Evolutionary conservation across 2,888 invertebrate genomes (phyloP).

Genomic region (Aleiodes testaceus): DNA sequence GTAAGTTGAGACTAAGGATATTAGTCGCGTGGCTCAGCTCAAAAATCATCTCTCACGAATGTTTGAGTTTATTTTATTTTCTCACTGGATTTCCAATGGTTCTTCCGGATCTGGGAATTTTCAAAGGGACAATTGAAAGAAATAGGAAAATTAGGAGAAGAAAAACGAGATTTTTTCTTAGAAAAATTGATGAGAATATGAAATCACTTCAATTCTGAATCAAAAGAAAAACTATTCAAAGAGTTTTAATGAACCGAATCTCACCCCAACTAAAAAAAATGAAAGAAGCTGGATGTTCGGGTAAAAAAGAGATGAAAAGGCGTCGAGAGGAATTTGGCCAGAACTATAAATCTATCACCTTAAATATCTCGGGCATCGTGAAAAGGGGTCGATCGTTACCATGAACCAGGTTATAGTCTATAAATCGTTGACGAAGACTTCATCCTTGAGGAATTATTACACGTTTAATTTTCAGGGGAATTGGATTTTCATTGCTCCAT

Average conservation of each 20-base stretch:
- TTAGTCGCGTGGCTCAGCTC: constrained; percentile 55
- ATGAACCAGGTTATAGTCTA: constrained; percentile 49
- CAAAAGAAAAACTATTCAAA: constrained; percentile 25
- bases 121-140: not conserved
- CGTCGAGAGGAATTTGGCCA: constrained; percentile 34
- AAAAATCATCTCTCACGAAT: constrained; percentile 38
- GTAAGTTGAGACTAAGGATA: constrained; percentile 49
- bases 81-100: constrained; percentile 35
- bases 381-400: constrained; percentile 45
- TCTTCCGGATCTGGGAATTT: constrained; percentile 50
- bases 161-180: not conserved
- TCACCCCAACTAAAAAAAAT: not conserved
- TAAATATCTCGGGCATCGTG: constrained; percentile 21
- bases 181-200: not conserved
- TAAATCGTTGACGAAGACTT: constrained; percentile 52
- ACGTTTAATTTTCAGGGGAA: constrained; percentile 27
- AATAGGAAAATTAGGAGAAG: not conserved
- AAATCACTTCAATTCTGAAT: not conserved
- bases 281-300: constrained; percentile 32
- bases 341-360: constrained; percentile 49
- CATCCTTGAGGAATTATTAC: constrained; percentile 41
- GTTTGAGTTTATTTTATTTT: constrained; percentile 19
- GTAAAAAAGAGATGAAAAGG: constrained; percentile 2
- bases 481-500: not conserved
- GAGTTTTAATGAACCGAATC: constrained; percentile 47